phyloP scores from a whole-genome alignment of 2,797 vertebrate genomes.

The Molossus alvarezi region DNA sequence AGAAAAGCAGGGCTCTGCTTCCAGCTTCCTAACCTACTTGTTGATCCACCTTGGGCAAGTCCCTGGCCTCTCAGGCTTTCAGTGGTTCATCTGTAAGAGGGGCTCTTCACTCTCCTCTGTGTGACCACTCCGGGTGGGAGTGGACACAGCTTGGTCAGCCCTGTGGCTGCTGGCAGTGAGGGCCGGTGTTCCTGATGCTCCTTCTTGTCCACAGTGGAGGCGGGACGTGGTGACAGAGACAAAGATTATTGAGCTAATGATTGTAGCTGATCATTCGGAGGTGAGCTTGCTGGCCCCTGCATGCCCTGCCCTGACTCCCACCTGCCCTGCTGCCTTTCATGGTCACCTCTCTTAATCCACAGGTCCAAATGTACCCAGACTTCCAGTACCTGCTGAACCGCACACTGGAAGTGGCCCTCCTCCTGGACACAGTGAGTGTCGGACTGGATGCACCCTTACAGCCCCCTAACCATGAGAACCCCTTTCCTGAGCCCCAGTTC shows the following conservation, averaged over 20 bases:
- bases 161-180: neutral
- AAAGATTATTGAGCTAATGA: constrained; percentile 95
- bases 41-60: neutral
- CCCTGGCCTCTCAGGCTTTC: neutral
- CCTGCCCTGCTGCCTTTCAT: rapidly evolving
- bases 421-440: constrained; percentile 94
- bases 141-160: neutral
- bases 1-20: neutral
- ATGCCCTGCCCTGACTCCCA: rapidly evolving
- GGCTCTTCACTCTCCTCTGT: neutral
- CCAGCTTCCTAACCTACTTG: neutral
- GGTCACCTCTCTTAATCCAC: neutral
- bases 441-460: rapidly evolving
- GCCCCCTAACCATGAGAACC: rapidly evolving
- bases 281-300: constrained; percentile 86
- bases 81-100: neutral
- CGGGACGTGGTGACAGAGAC: constrained; percentile 92
- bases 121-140: neutral
- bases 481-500: neutral
- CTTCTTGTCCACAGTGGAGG: constrained; percentile 83
- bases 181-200: neutral
- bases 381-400: constrained; percentile 88
- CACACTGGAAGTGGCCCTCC: constrained; percentile 94
- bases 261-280: constrained; percentile 95
- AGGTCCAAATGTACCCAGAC: constrained; percentile 85